phyloP scores from a whole-genome alignment of 2,797 vertebrate genomes.

The Natrix natrix region DNA sequence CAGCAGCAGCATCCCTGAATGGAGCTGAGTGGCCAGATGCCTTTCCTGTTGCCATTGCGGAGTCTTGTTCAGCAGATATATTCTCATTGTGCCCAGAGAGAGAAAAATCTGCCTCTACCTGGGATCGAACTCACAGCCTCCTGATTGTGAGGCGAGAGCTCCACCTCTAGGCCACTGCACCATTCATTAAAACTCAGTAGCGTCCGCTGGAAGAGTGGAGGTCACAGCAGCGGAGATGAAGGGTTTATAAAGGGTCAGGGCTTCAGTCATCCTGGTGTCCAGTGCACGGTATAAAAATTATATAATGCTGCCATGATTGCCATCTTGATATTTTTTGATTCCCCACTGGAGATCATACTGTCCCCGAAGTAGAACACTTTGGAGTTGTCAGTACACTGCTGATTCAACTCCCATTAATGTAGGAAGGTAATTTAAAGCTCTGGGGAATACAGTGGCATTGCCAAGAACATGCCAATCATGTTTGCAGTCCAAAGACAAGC shows the following conservation, averaged over 20 bases:
- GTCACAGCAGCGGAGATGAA: neutral
- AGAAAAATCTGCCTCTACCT: too few species aligned
- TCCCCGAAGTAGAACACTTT: neutral
- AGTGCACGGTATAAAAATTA: neutral
- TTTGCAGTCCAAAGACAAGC: neutral
- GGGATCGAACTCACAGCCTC: too few species aligned
- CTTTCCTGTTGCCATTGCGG: too few species aligned
- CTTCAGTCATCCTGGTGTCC: neutral
- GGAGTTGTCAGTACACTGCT: neutral
- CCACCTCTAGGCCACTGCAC: too few species aligned
- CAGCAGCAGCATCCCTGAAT: too few species aligned
- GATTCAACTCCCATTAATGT: neutral
- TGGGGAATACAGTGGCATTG: neutral
- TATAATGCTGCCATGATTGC: neutral
- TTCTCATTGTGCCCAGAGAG: too few species aligned
- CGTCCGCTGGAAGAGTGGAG: neutral
- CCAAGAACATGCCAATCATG: neutral
- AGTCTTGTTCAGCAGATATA: too few species aligned
- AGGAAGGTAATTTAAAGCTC: neutral
- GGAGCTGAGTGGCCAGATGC: too few species aligned
- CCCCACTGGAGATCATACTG: neutral
- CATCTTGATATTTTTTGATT: neutral
- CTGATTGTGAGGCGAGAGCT: too few species aligned
- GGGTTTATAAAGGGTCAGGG: neutral
- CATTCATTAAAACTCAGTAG: neutral